phyloP scores from a whole-genome alignment of 2,888 invertebrate genomes.

The Galerucella nymphaeae region DNA sequence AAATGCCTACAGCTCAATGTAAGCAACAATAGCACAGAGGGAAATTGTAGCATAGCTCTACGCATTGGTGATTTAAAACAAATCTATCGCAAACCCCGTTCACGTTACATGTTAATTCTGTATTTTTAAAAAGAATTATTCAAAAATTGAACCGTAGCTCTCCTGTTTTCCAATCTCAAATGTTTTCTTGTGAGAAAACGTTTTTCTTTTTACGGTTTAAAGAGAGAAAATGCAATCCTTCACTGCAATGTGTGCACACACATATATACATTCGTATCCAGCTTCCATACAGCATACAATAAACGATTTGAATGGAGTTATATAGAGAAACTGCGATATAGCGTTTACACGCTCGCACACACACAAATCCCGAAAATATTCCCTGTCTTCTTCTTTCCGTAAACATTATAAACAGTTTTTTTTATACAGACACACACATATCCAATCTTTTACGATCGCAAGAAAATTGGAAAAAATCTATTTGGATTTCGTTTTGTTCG shows the following conservation, averaged over 20 bases:
- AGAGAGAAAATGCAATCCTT: conserved; percentile 13
- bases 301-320: conserved; percentile 59
- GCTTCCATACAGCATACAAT: conserved; percentile 41
- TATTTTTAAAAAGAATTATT: too few relatives aligned
- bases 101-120: too few relatives aligned
- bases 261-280: conserved; percentile 61
- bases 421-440: conserved; percentile 41
- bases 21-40: too few relatives aligned
- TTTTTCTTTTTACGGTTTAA: neutral
- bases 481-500: conserved; percentile 42
- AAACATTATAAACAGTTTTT: conserved; percentile 41
- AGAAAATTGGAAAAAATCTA: conserved; percentile 41
- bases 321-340: conserved; percentile 54
- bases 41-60: too few relatives aligned
- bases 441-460: conserved; percentile 43
- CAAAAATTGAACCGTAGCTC: too few relatives aligned
- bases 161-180: too few relatives aligned
- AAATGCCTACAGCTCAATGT: too few relatives aligned
- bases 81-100: too few relatives aligned
- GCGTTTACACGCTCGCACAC: conserved; percentile 57
- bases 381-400: conserved; percentile 29
- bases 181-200: neutral
- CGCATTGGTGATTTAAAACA: too few relatives aligned
- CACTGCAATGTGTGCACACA: conserved; percentile 12
- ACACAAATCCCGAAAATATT: conserved; percentile 63